These are phyloP conservation scores for Ptilonorhynchus violaceus DNA, from an alignment of 2,113 vertebrate species.

Conservation along the genomic window DNA sequence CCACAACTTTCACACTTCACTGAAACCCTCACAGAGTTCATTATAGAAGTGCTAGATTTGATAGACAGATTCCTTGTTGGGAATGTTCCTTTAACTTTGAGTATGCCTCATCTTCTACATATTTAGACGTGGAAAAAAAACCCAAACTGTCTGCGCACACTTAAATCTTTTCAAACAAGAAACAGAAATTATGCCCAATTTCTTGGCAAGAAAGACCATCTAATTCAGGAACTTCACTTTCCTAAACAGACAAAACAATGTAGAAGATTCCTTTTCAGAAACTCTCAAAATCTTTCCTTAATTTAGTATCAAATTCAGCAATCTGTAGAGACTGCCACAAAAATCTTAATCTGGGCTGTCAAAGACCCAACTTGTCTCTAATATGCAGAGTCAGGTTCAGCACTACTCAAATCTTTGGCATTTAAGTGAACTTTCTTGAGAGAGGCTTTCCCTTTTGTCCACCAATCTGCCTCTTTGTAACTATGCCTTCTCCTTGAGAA, in stretches of 20 bases:
- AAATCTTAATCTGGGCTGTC: not conserved
- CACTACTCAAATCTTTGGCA: not conserved
- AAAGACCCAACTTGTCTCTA: not conserved
- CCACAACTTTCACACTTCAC: not conserved
- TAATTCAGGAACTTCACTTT: not conserved
- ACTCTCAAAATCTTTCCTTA: not conserved
- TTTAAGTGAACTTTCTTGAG: not conserved
- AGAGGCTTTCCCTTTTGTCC: not conserved
- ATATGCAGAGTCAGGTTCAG: not conserved
- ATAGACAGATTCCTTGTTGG: not conserved
- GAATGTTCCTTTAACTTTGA: not conserved
- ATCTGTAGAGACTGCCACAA: not conserved
- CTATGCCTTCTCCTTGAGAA: not conserved
- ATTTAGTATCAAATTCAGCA: not conserved
- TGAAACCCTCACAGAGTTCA: not conserved
- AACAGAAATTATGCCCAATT: not conserved
- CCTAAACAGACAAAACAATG: not conserved
- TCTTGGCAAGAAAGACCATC: not conserved
- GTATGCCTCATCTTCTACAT: not conserved
- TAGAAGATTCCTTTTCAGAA: not conserved
- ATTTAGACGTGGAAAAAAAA: not conserved
- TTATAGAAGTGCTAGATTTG: not conserved
- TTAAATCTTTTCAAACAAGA: not conserved
- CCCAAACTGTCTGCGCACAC: not conserved
- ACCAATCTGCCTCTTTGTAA: not conserved